Base-by-base conservation (phyloP, 1,140 invertebrate genomes). In the Triops cancriformis region DNA sequence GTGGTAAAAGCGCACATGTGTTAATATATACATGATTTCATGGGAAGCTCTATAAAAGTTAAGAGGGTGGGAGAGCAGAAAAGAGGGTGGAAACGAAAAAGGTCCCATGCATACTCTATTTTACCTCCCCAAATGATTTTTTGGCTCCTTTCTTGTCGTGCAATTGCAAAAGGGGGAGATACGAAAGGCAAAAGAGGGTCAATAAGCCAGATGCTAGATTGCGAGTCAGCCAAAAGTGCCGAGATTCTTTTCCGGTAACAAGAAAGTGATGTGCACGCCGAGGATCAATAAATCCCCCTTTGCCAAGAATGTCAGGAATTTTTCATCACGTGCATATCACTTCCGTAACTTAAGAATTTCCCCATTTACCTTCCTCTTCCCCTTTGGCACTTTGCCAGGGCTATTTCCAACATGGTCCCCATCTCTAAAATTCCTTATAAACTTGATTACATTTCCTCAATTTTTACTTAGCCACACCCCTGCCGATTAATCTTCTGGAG, bases 11-110 rank as follows among this genome's bases (percentile, higher is more conserved):
- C 51, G n/a, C 51, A 64, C 51, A 64, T 64, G 51, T 64, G 51
- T 64, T 64, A 23, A 64, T 64, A 64, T 64, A 64, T 64, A 37
- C 31, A 64, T 64, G 51, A 64, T 64, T 64, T 64, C 51, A 64
- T 9, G 51, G 51, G 23, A 64, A 23, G 18, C 23, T 18, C 18
- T 64, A 23, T 23, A 23, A 64, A 23, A 23, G 51, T 23, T 37
- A 37, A 37, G 31, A 37, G 31, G 31, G 31, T 37, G 31, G 31
- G 31, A 37, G 31, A 37, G 31, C 31, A 37, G 31, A 37, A n/a
- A 37, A 7, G 31, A 37, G 31, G 31, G 31, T 37, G 31, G 7
- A 37, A 37, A 37, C 31, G 31, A 4, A 14, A 45, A 14, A 23
- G 51, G 14, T 14, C 51, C 18, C 23, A 64, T 64, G 23, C n/a